These are phyloP conservation scores for Ephestia elutella DNA, from an alignment of 1,140 invertebrate genomes.

Conservation along the genomic window DNA sequence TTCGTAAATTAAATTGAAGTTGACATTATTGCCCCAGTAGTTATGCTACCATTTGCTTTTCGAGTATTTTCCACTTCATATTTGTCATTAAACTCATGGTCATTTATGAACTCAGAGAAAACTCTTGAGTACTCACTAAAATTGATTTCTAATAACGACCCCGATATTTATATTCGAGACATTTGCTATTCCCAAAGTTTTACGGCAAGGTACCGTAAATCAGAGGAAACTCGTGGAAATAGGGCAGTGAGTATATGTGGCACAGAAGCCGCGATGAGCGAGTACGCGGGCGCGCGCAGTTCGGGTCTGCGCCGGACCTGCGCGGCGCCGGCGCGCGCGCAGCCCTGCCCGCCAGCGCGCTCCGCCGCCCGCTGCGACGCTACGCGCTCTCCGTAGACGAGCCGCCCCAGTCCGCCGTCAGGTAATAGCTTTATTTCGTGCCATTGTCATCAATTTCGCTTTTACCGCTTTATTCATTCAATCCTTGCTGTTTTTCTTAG, in stretches of 20 bases:
- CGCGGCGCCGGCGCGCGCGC: constrained; percentile 73
- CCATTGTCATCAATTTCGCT: neutral
- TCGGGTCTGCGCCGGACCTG: constrained; percentile 63
- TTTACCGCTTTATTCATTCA: neutral
- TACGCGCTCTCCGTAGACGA: constrained; percentile 83
- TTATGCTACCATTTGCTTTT: constrained; percentile 9
- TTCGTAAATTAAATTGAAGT: neutral
- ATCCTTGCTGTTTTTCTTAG: neutral
- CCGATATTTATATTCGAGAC: no score
- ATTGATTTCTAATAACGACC: no score
- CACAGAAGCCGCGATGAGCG: constrained; percentile 46
- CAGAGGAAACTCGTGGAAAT: constrained; percentile 18
- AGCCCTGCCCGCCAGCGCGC: constrained; percentile 68
- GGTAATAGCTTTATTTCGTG: constrained; percentile 30
- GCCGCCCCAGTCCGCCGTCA: constrained; percentile 63
- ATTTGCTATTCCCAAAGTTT: neutral
- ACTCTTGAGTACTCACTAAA: no score
- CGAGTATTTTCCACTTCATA: neutral
- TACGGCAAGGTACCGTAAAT: neutral
- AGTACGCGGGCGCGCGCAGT: constrained; percentile 43
- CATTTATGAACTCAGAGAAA: neutral
- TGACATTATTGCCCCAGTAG: neutral
- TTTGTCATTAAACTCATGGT: constrained; percentile 4
- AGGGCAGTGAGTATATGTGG: constrained; percentile 41
- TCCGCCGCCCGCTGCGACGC: constrained; percentile 76